Evolutionary conservation across 1,140 invertebrate genomes (phyloP), one percentile per base, ranked within the genome.

Genomic region (Bombus haemorrhoidalis): DNA sequence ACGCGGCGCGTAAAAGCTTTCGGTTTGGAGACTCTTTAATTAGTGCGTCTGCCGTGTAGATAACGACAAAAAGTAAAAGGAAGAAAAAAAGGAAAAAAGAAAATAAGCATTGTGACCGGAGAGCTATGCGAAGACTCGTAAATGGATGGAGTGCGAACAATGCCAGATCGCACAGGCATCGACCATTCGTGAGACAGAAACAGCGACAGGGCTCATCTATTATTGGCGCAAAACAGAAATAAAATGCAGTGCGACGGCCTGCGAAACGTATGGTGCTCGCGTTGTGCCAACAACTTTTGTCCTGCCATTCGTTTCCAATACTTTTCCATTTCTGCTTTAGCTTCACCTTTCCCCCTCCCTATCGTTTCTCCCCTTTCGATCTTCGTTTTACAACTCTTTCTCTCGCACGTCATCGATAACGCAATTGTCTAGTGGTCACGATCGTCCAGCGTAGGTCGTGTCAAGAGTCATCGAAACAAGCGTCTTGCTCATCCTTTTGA

Each of bases 201-300:
- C 86, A 87, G 79, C 79, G 77, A 78, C 75, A 80, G 89, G 85
- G 89, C 86, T 87, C 89, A 91, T 91, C 91, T 92, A 92, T 92
- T 92, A 92, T 91, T 92, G 91, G 90, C 91, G 88, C 91, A 91
- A 91, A 91, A 87, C 88, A 92, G 86, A 92, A 92, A 92, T 91
- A 92, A 92, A 92, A 90, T 91, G 86, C 85, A 88, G 83, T 85
- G 82, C 89, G 89, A 90, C 86, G 89, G 89, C 85, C 89, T 89
- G 87, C 83, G 76, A 89, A 86, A 89, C 88, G 77, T 89, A 89
- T 82, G 85, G 79, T 85, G 84, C 85, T 81, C 80, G 66, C 88
- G 80, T 86, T 78, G 39, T 86, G 87, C 85, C 85, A 81, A 47
- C 77, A 62, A 89, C 87, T 89, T 89, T 89, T 86, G 80, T 86